Conservation (phyloP, 2,113 vertebrate genomes). For the Entosphenus tridentatus region DNA sequence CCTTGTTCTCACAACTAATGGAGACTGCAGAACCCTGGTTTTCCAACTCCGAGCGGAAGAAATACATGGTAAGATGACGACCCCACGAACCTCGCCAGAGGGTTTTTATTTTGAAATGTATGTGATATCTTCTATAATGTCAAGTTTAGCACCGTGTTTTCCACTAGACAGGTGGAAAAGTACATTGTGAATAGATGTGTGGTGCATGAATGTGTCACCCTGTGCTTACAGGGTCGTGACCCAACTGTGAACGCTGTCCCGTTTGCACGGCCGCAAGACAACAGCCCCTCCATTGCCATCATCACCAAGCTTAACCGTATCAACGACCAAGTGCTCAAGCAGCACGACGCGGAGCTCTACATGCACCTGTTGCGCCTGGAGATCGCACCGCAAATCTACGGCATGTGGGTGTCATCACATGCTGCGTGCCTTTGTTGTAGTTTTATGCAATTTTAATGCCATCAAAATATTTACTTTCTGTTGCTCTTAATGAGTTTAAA, state of each 20-base stretch:
- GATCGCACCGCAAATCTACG: slow-evolving; percentile 94
- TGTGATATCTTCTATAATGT: too few relatives aligned
- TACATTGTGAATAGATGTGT: too few relatives aligned
- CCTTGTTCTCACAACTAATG: slow-evolving; percentile 42
- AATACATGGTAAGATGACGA: slow-evolving; percentile 29
- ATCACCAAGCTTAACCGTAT: slow-evolving; percentile 96
- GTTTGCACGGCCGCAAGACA: slow-evolving; percentile 79
- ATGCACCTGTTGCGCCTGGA: slow-evolving; percentile 92
- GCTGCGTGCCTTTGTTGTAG: slow-evolving; percentile 1
- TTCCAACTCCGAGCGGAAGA: slow-evolving; percentile 41
- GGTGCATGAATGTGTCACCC: too few relatives aligned
- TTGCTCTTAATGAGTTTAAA: too few relatives aligned
- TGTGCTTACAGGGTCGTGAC: slow-evolving; percentile 48
- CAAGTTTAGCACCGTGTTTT: too few relatives aligned
- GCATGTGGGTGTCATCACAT: slow-evolving; percentile 46
- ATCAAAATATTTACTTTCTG: slow-evolving; percentile 10
- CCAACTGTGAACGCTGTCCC: slow-evolving; percentile 67
- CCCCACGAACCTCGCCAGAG: too few relatives aligned
- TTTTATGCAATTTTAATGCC: slow-evolving; percentile 11
- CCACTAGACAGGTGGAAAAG: too few relatives aligned
- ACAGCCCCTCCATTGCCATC: slow-evolving; percentile 78
- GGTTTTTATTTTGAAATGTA: too few relatives aligned
- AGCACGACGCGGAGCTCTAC: slow-evolving; percentile 73
- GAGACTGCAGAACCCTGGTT: slow-evolving; percentile 48
- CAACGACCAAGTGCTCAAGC: slow-evolving; percentile 87